phyloP scores from a whole-genome alignment of 2,113 vertebrate species.

The Xyrauchen texanus region DNA sequence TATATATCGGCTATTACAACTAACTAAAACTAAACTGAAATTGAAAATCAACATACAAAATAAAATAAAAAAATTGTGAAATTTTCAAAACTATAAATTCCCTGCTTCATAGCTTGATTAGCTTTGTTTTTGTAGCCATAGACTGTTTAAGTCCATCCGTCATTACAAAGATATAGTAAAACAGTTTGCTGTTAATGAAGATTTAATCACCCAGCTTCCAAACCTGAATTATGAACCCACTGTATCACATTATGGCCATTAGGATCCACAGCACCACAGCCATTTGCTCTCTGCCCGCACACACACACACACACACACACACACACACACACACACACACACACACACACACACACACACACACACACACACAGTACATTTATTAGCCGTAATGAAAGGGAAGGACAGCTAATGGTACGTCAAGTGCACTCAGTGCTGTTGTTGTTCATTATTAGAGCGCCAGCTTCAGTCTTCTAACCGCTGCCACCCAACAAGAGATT shows the following conservation, averaged over 20 bases:
- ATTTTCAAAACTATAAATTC: no score
- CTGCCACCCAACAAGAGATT: slow-evolving; percentile 47
- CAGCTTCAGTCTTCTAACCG: slow-evolving; percentile 13
- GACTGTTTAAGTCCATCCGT: slow-evolving; percentile 28
- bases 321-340: slow-evolving; percentile 19
- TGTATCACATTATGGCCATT: slow-evolving; percentile 58
- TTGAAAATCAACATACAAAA: no score
- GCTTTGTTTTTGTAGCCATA: slow-evolving; percentile 28
- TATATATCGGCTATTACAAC: no score
- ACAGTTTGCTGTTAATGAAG: slow-evolving; percentile 55
- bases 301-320: slow-evolving; percentile 7
- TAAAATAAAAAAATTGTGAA: no score
- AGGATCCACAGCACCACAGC: slow-evolving; percentile 50
- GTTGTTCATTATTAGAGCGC: slow-evolving; percentile 62
- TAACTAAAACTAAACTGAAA: no score
- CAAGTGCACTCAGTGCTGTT: slow-evolving; percentile 56
- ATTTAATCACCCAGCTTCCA: slow-evolving; percentile 63
- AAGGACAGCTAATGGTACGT: slow-evolving; percentile 61
- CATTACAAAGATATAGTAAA: slow-evolving; percentile 48
- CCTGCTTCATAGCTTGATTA: not conserved
- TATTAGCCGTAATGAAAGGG: slow-evolving; percentile 62
- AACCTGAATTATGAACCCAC: slow-evolving; percentile 61
- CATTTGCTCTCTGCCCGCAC: slow-evolving; percentile 49
- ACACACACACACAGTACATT: slow-evolving; percentile 48
- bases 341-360: slow-evolving; percentile 18